These are phyloP conservation scores for Melanogrammus aeglefinus DNA, from an alignment of 2,797 vertebrate genomes.

Conservation along the genomic window DNA sequence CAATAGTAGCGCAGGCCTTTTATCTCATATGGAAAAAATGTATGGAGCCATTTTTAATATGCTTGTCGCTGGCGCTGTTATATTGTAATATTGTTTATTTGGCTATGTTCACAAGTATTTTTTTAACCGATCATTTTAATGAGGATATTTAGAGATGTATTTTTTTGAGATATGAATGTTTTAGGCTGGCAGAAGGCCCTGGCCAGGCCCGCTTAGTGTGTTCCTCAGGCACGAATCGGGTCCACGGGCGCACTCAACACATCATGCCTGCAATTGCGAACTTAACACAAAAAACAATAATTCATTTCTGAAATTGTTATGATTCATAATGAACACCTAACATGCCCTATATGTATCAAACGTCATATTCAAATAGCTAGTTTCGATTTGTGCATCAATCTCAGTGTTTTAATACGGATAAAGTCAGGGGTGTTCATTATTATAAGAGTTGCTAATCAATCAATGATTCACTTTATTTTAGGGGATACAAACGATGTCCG, in stretches of 20 bases:
- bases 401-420: background rate
- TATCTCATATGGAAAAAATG: background rate
- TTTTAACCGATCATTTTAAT: background rate
- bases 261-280: background rate
- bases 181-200: too few relatives aligned
- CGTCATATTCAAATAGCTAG: background rate
- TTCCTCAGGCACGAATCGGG: background rate
- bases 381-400: background rate
- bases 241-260: background rate
- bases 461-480: background rate
- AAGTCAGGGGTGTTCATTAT: background rate
- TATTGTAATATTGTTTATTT: background rate
- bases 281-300: background rate
- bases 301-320: background rate
- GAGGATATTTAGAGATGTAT: background rate
- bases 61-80: background rate
- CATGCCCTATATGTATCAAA: background rate
- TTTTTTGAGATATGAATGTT: background rate
- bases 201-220: background rate
- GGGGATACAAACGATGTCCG: background rate
- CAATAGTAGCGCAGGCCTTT: background rate
- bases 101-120: background rate
- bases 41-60: background rate
- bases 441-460: background rate
- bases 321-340: background rate